Evolutionary conservation across 2,888 invertebrate genomes (phyloP).

Genomic region (Brachypterus glaber): DNA sequence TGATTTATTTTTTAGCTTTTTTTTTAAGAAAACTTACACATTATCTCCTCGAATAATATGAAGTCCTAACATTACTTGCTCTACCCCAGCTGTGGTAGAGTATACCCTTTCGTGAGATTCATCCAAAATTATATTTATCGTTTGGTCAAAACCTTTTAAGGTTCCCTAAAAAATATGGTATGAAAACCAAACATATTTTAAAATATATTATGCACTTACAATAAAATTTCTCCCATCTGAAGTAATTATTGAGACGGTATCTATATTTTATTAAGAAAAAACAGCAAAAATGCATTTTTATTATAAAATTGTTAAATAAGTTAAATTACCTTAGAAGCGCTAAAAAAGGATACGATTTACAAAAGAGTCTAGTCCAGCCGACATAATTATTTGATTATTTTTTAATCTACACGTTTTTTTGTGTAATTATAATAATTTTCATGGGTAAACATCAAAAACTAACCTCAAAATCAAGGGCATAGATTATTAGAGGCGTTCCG

Average conservation of each 20-base stretch:
- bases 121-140: slow-evolving; percentile 95
- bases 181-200: not conserved
- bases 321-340: not conserved
- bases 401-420: no score
- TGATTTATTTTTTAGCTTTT: not conserved
- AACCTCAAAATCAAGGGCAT: no score
- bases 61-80: slow-evolving; percentile 90
- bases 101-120: slow-evolving; percentile 99
- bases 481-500: no score
- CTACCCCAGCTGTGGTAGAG: slow-evolving; percentile 83
- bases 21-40: slow-evolving; percentile 54
- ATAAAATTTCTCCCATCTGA: slow-evolving; percentile 94
- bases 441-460: no score
- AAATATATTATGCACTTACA: slow-evolving; percentile 42
- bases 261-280: slow-evolving; percentile 34
- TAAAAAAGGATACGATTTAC: slow-evolving; percentile 66
- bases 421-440: no score
- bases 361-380: slow-evolving; percentile 76
- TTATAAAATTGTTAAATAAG: slow-evolving; percentile 16
- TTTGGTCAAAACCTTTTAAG: slow-evolving; percentile 97
- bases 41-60: slow-evolving; percentile 98
- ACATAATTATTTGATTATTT: slow-evolving; percentile 45
- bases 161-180: slow-evolving; percentile 72
- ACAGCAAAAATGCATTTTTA: slow-evolving; percentile 9
- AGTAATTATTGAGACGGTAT: slow-evolving; percentile 90